Base-by-base conservation (phyloP, 2,113 vertebrate genomes). In the Serinus canaria region DNA sequence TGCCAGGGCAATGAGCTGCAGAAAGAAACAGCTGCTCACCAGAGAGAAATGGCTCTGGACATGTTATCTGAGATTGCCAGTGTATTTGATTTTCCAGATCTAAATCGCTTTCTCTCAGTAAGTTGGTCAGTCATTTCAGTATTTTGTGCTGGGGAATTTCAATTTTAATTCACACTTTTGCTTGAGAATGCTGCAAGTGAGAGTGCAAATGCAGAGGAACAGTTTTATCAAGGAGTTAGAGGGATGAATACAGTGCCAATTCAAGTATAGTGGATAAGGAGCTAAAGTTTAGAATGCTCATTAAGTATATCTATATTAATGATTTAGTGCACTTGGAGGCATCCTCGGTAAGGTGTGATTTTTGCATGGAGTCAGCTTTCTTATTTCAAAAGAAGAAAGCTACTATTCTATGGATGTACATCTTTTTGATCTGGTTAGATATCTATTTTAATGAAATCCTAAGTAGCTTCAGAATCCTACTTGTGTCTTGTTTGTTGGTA, bases 11-110 rank as follows among this genome's bases (percentile, higher is more conserved):
- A 95, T 25, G 99, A 99, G 85, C 89, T 98, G 18, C 97, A 97
- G 68, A 98, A 98, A 67, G 98, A 98, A 94, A 98, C 98, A 70
- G 98, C 98, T n/a, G 98, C 97, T 95, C 98, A 98, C 96, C 99
- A 99, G 94, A 98, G 98, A 84, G 99, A 99, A 90, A 97, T 99
- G 94, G 98, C 99, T 43, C 95, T 99, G 80, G 99, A 99, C 94
- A 99, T 98, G 63, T 97, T 99, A 64, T 99, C 99, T 87, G 99
- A 99, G 97, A 98, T 99, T 8, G 99, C 99, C 27, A 99, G 98
- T n/a, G 99, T 99, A 30, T 99, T 99, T 96, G 99, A 99, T 97
- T 99, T 99, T 94, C 99, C 99, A 50, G 99, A 99, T 89, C 98
- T 99, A 87, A 99, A 99, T 97, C 99, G 98, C 90, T 99, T 99